Percentiles rank a stretch among this genome's conserved stretches.
Evolutionary conservation across 2,888 invertebrate species (phyloP).

Genomic region (Parascotia fuliginaria): DNA sequence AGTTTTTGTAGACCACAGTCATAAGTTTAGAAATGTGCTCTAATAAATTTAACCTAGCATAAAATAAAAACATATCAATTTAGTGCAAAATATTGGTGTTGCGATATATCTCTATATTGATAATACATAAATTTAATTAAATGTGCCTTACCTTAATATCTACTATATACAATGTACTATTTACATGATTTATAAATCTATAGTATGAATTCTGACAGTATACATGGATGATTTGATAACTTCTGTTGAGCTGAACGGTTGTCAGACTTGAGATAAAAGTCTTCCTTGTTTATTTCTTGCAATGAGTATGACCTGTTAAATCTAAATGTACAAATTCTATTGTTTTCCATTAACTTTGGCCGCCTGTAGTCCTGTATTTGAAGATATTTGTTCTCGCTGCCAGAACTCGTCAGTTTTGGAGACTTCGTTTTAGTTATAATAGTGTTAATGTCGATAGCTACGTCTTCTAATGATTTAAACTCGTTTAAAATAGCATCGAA

Average conservation of each 20-base stretch:
- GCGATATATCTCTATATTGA: too few relatives aligned
- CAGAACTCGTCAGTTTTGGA: constrained; percentile 17
- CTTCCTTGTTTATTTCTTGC: constrained; percentile 63
- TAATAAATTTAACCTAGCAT: too few relatives aligned
- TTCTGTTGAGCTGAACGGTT: constrained; percentile 49
- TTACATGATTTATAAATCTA: constrained; percentile 50
- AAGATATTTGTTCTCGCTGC: constrained; percentile 35
- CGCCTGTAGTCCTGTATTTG: constrained; percentile 70
- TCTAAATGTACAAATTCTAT: constrained; percentile 46
- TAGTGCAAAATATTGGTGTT: too few relatives aligned
- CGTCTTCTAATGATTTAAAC: constrained; percentile 65
- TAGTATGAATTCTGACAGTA: constrained; percentile 72
- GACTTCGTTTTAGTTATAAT: constrained; percentile 9
- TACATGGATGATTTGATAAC: constrained; percentile 49
- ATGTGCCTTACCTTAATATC: constrained; percentile 12
- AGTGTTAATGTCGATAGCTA: constrained; percentile 40
- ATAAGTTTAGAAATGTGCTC: too few relatives aligned
- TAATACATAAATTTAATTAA: too few relatives aligned
- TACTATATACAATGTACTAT: constrained; percentile 36
- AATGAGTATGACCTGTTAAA: constrained; percentile 63
- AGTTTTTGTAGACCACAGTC: too few relatives aligned
- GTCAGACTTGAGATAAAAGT: constrained; percentile 52
- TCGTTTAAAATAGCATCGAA: constrained; percentile 65
- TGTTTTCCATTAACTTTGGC: constrained; percentile 59
- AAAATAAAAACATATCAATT: too few relatives aligned